Percentiles rank a stretch among this genome's conserved stretches.
Conservation (phyloP, 2,113 vertebrate species). For the Osmerus eperlanus region DNA sequence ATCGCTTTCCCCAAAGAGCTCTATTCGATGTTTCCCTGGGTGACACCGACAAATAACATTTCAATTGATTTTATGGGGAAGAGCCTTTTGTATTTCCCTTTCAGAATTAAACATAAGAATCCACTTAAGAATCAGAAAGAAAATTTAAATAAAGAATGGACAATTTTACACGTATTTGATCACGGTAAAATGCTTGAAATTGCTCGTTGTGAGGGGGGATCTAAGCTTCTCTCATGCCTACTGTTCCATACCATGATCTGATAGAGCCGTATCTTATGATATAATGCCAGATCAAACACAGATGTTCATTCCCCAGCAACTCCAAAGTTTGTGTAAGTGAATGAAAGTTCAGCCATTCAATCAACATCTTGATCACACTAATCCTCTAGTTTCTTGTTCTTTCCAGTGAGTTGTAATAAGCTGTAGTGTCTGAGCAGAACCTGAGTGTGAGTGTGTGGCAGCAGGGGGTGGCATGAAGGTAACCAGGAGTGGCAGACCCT, state of each 20-base stretch:
- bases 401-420: constrained; percentile 61
- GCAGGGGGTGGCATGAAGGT: no score
- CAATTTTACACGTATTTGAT: neutral
- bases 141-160: neutral
- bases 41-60: neutral
- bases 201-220: no score
- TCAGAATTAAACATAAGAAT: no score
- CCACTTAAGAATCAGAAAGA: neutral
- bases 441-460: constrained; percentile 61
- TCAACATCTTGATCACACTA: constrained; percentile 20
- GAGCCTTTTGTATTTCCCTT: no score
- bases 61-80: no score
- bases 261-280: neutral
- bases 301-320: constrained; percentile 3
- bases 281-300: constrained; percentile 5
- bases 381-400: constrained; percentile 56
- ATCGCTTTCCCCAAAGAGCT: constrained; percentile 72
- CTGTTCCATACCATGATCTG: constrained; percentile 22
- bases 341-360: neutral
- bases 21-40: constrained; percentile 63
- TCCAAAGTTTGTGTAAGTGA: constrained; percentile 11
- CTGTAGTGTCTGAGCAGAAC: constrained; percentile 56
- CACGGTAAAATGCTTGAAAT: neutral
- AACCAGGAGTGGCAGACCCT: no score
- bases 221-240: neutral